Evolutionary conservation across 2,888 invertebrate species (phyloP).

Genomic region (Andrena trimmerana): DNA sequence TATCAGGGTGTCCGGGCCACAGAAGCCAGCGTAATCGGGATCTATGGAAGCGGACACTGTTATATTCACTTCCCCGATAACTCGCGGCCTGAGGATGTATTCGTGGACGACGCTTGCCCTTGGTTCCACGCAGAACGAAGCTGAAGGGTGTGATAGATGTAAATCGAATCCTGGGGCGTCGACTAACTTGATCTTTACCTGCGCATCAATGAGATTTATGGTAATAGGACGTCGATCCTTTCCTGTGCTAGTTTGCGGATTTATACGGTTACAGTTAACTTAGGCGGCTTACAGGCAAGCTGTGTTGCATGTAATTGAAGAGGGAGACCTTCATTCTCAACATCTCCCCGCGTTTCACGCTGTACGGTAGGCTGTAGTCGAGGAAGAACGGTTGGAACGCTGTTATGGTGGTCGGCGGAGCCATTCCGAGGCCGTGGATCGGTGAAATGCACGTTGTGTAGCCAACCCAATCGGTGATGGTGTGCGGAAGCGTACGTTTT

Average conservation of each 20-base stretch:
- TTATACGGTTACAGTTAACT: background rate
- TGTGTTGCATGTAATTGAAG: slow-evolving; percentile 90
- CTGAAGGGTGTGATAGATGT: slow-evolving; percentile 69
- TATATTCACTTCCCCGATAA: slow-evolving; percentile 86
- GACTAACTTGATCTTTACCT: slow-evolving; percentile 79
- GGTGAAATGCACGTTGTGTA: slow-evolving; percentile 87
- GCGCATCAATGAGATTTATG: background rate
- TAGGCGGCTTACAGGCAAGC: slow-evolving; percentile 87
- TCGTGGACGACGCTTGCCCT: slow-evolving; percentile 80
- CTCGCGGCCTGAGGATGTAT: slow-evolving; percentile 76
- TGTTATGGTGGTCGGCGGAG: slow-evolving; percentile 84
- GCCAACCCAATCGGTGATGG: slow-evolving; percentile 88
- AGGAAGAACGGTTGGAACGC: slow-evolving; percentile 92
- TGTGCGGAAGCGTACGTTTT: slow-evolving; percentile 86
- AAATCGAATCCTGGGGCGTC: slow-evolving; percentile 77
- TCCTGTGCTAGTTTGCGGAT: too few species aligned
- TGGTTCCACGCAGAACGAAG: slow-evolving; percentile 78
- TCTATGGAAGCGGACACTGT: slow-evolving; percentile 86
- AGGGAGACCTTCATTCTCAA: slow-evolving; percentile 89
- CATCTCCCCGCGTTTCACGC: slow-evolving; percentile 89
- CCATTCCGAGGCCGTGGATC: slow-evolving; percentile 86
- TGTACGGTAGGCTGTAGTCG: slow-evolving; percentile 89
- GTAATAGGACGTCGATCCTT: background rate
- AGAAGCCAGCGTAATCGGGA: slow-evolving; percentile 83
- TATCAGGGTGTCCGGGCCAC: slow-evolving; percentile 86